Base-by-base conservation (phyloP, 2,113 vertebrate species). In the Eretmochelys imbricata region DNA sequence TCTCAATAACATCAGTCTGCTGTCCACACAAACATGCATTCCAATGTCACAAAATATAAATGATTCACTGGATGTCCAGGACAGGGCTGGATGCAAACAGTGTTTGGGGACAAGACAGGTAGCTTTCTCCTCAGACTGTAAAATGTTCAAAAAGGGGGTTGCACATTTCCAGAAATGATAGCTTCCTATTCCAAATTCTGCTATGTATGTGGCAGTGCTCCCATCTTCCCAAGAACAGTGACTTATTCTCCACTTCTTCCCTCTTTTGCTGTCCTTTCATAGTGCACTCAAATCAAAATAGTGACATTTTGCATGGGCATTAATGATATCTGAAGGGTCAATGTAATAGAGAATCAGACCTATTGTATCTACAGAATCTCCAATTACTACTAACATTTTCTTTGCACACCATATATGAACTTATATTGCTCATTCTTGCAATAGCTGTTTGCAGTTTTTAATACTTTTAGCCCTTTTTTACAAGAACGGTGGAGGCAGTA, bases 351-450 rank as follows among this genome's bases (percentile, higher is more conserved):
- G 93, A 88, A 76, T 69, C 69, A 95, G 55, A 57, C 1, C 17
- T 49, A 82, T 87, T 87, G 42, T 82, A 78, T 91, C 78, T 89
- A 84, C 91, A 94, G 91, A 42, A 91, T 59, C 0, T 13, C 17
- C 1, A 4, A 29, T 93, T 93, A 42, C 75, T 93, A 93, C 76
- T 84, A 90, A 86, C 93, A 82, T 91, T 94, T 96, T 94, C 27
- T 89, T 94, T 82, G 24, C 8, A 31, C 69, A 88, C 84, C 27
- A 87, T 80, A 29, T 90, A 48, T 88, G 46, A 2, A 1, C 46
- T 93, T 82, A 59, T 72, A 88, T 50, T 84, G 59, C 27, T 89
- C 62, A 92, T 91, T 96, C 91, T 96, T 96, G 69, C 88, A 92
- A 91, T 72, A 86, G 62, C 89, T 95, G 80, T 20, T 78, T 95